Percentiles rank a stretch among this genome's conserved stretches.
Conservation (phyloP, 2,888 invertebrate species). For the Pyrochroa serraticornis region DNA sequence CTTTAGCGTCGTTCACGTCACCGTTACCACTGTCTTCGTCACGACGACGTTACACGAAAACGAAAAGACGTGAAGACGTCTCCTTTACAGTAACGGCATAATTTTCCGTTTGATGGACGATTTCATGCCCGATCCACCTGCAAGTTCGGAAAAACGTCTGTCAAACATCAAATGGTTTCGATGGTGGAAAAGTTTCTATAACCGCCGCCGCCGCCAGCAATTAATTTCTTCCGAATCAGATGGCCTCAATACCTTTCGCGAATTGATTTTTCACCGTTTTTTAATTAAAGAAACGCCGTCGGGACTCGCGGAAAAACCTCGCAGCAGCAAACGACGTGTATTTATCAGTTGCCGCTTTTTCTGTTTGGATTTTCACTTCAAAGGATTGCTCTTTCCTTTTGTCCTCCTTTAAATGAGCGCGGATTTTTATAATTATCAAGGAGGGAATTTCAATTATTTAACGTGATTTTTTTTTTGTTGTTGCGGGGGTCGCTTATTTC, state of each 20-base stretch:
- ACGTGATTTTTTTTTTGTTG: background rate
- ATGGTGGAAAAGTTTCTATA: slow-evolving; percentile 9
- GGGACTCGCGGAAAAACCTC: slow-evolving; percentile 33
- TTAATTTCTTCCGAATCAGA: slow-evolving; percentile 54
- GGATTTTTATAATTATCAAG: slow-evolving; percentile 22
- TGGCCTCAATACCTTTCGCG: slow-evolving; percentile 50
- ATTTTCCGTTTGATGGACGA: background rate
- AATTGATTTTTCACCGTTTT: slow-evolving; percentile 50
- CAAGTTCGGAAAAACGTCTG: background rate
- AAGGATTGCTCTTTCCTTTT: slow-evolving; percentile 49
- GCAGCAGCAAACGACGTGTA: slow-evolving; percentile 25
- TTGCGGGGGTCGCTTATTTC: too few species aligned
- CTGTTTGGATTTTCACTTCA: slow-evolving; percentile 46
- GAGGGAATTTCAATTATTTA: slow-evolving; percentile 6
- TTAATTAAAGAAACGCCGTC: slow-evolving; percentile 48
- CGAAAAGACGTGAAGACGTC: slow-evolving; percentile 9
- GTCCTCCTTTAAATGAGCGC: slow-evolving; percentile 38
- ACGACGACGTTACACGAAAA: too few species aligned
- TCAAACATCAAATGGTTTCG: slow-evolving; percentile 21
- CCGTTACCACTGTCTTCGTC: background rate
- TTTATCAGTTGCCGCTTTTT: slow-evolving; percentile 47
- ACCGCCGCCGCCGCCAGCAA: slow-evolving; percentile 39
- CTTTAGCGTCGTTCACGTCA: slow-evolving; percentile 13
- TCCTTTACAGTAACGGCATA: background rate
- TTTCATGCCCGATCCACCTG: slow-evolving; percentile 1